Evolutionary conservation across 2,888 invertebrate species (phyloP), one percentile per base, ranked within the genome.

Genomic region (Protophormia terraenovae): DNA sequence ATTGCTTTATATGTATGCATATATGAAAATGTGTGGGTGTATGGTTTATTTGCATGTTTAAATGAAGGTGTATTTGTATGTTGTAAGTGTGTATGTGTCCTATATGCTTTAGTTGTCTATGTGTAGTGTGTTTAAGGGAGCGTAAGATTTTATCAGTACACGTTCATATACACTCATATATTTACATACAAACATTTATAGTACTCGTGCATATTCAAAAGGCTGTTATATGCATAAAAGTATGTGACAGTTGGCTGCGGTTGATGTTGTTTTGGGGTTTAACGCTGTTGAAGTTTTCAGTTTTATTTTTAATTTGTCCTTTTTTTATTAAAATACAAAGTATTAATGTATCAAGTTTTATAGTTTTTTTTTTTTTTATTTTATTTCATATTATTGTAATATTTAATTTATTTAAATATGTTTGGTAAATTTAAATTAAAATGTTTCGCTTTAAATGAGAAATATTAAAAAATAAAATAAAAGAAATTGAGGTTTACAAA

Each of bases 211-310:
- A 27, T 29, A 64, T 41, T 55, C 22, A 29, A 45, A 66, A 45
- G 32, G 1, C 67, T 62, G 29, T 69, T 69, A 12, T 41, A 50
- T 12, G 27, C 67, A 73, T 72, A 75, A 67, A 69, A 73, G 7
- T 29, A 35, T 85, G 78, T 82, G 81, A 85, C 84, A 81, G 84
- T 85, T 81, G 81, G 73, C 72, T 85, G 75, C 10, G 86, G 83
- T 76, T 79, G 53, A 6, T 29, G 72, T 66, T 80, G 45, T 76
- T 58, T 80, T 58, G 27, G 38, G n/a, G 41, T 41, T 67, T 62
- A 72, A 78, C 58, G 29, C 64, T 67, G 58, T 60, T 69, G 38
- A 75, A 38, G 6, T 47, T 53, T 58, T 29, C 14, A n/a, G 38
- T 62, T 38, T 22, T 16, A 5, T 27, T 64, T 60, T 24, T 4